phyloP scores from a whole-genome alignment of 37 sponge, comb jelly and placozoan genomes.

The Axinella damicornis region DNA sequence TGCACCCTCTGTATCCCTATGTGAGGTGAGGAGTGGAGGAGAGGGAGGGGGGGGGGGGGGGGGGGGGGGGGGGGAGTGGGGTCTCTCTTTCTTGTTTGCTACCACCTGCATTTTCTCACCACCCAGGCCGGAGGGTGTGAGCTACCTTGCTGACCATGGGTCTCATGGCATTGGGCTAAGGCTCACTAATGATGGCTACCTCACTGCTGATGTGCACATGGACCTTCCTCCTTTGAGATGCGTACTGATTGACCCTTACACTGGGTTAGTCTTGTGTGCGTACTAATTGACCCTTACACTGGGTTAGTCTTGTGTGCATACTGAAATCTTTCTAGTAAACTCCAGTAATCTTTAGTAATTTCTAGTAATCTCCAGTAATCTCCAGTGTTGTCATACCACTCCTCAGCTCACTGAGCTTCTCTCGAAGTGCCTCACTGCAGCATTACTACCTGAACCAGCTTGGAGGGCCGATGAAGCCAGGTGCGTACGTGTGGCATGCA shows the following conservation, averaged over 20 bases:
- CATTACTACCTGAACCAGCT: conserved; percentile 6
- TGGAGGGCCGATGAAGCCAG: background rate
- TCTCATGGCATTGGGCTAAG: conserved; percentile 15
- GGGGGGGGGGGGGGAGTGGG: no score
- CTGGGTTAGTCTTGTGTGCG: conserved; percentile 16
- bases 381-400: background rate
- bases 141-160: conserved; percentile 35
- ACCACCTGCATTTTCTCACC: no score
- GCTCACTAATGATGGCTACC: conserved; percentile 23
- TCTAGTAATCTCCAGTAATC: no score
- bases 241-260: conserved; percentile 54
- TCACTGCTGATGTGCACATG: conserved; percentile 52
- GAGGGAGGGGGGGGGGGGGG: no score
- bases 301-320: no score
- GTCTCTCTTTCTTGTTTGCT: no score
- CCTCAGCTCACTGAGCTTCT: conserved; percentile 20
- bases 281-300: background rate
- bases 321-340: no score
- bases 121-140: no score
- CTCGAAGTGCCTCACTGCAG: conserved; percentile 39
- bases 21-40: background rate
- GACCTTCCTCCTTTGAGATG: conserved; percentile 52
- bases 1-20: conserved; percentile 49
- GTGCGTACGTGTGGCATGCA: no score
- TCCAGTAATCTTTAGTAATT: no score